A percentile compares a stretch with the other conserved stretches of the same genome.
phyloP scores from a whole-genome alignment of 2,797 vertebrate genomes.

The Lacerta viridis region DNA sequence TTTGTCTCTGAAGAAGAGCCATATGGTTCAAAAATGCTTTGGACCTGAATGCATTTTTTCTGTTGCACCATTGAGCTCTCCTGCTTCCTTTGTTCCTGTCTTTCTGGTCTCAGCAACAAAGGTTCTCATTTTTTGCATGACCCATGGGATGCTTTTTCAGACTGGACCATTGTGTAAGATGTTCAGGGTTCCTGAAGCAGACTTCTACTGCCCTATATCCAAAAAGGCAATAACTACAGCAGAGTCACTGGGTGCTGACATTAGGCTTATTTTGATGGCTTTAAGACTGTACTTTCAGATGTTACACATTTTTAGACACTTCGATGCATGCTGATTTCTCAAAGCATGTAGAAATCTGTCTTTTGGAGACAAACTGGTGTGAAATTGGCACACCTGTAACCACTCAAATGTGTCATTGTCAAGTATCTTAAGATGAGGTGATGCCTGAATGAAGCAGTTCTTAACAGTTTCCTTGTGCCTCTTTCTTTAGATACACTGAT shows the following conservation, averaged over 20 bases:
- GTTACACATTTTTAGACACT: neutral
- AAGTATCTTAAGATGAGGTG: neutral
- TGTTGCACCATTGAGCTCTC: too few species aligned
- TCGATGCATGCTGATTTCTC: neutral
- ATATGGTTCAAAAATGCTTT: too few species aligned
- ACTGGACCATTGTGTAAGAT: neutral
- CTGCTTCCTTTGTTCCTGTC: neutral
- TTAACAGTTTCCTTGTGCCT: neutral
- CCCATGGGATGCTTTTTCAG: neutral
- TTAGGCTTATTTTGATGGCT: neutral
- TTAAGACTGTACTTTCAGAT: neutral
- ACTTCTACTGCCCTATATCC: neutral
- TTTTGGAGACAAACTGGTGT: neutral
- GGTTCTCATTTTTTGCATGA: neutral
- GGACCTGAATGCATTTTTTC: too few species aligned
- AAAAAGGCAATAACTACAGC: neutral
- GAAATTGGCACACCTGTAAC: neutral
- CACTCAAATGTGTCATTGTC: neutral
- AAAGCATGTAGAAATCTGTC: neutral
- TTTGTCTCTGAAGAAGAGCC: too few species aligned
- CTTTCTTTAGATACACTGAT: slow-evolving; percentile 81
- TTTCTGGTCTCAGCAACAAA: neutral
- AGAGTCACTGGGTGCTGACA: neutral
- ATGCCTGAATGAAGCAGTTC: neutral
- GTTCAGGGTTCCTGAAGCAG: neutral